Percentiles rank a stretch among this genome's conserved stretches.
These are phyloP conservation scores for Hydrolagus affinis DNA, from an alignment of 2,113 vertebrate genomes.

Conservation along the genomic window DNA sequence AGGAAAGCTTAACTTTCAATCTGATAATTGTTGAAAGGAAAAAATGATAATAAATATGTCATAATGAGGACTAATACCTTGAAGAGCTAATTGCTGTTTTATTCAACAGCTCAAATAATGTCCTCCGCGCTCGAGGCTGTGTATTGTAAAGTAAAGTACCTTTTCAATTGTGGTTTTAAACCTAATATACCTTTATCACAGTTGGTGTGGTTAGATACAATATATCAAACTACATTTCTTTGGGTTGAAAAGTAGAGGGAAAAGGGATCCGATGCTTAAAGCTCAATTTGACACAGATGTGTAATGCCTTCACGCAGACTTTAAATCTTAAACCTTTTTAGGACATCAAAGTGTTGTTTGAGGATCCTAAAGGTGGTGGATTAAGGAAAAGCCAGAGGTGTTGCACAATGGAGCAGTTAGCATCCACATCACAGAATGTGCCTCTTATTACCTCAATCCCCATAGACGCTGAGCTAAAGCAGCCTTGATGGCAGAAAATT, in stretches of 20 bases:
- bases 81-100: conserved; percentile 28
- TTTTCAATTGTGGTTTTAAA: conserved; percentile 4
- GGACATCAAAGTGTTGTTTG: not conserved
- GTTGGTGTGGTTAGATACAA: not conserved
- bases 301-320: not conserved
- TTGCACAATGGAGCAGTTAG: not conserved
- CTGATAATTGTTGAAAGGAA: conserved; percentile 31
- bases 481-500: not conserved
- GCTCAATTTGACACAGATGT: not conserved
- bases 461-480: not conserved
- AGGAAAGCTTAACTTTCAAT: conserved; percentile 19
- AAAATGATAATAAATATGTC: conserved; percentile 24
- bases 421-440: not conserved
- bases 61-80: conserved; percentile 31
- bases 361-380: not conserved
- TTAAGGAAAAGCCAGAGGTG: conserved; percentile 7
- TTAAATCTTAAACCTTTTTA: not conserved
- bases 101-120: not conserved
- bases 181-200: not conserved
- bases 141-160: not conserved
- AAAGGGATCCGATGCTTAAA: not conserved
- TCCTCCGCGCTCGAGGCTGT: not conserved
- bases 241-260: not conserved
- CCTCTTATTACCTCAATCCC: not conserved
- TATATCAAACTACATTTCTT: not conserved